Evolutionary conservation across 2,113 vertebrate species (phyloP), one percentile per base, ranked within the genome.

Genomic region (Oophaga pumilio): DNA sequence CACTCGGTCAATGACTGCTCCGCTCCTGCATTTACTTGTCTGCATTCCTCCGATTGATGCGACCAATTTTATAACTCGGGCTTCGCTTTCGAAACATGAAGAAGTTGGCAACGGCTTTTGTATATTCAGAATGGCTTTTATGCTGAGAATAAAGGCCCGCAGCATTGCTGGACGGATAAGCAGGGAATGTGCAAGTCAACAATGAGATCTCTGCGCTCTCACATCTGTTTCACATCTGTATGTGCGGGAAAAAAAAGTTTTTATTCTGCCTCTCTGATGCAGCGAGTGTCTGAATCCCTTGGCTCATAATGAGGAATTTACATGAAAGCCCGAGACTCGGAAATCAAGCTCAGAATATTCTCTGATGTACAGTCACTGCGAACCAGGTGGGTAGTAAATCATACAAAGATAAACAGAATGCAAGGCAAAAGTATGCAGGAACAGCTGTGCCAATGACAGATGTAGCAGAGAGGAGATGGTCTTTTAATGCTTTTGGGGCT

Each of bases 221-320:
- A 85, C 84, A 76, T 85, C 84, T 85, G 84, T 77, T 60, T 78
- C 73, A 62, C 84, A 85, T 85, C 71, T 76, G 83, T 85, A 52
- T 20, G 74, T 15, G 52, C 53, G 76, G 13, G 6, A 57, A 33
- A 22, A 74, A 73, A 71, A 53, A 71, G 74, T 18, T 80, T 82
- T 82, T 20, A 64, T 49, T 64, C 57, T n/a, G 20, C 17, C 80
- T 68, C 62, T 82, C 33, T 82, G 80, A 82, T 68, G 60, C 43
- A 22, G 49, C 52, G 60, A 22, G 26, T 17, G 60, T 50, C 80
- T 66, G 80, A 14, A 60, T 62, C 71, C 53, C 14, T 76, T 76
- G 71, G 17, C 73, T 33, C 84, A 14, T 76, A 60, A 60, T 62
- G 69, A 85, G 83, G 69, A 52, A 76, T 85, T 85, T 85, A 85